Base-by-base conservation (phyloP, 64 coral and sea anemone genomes). In the Anthopleura sola region DNA sequence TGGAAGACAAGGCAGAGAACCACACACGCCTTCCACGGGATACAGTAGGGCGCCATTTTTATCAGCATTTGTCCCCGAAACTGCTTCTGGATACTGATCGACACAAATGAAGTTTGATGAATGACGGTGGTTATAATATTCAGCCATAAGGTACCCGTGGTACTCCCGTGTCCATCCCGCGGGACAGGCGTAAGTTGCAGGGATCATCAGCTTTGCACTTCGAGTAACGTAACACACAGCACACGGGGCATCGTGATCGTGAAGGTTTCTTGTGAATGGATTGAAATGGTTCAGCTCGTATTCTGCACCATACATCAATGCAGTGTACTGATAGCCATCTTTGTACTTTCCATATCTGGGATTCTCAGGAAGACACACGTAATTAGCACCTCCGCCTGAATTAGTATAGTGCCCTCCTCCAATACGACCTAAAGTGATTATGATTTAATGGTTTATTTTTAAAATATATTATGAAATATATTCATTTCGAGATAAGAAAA, bases 201-300 rank as follows among this genome's bases (percentile, higher is more conserved):
- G 87, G 17, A 82, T 74, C 87, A 89, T 83, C 24, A 89, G 18
- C 68, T 78, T 47, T 6, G 69, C 64, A 19, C 82, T 80, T 76
- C 88, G 60, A 24, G 36, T 28, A 38, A 88, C 76, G 56, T 88
- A 34, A 82, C 87, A 89, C 24, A 74, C 87, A 24, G 58, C 87
- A 50, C 87, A 89, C 29, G 87, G 87, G 18, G 80, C 87, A 20
- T 89, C 80, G 62, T 89, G 81, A 49, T 80, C 12, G 39, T 90
- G 19, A 20, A 90, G 83, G 21, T 75, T 84, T 18, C 31, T 75
- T 37, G 38, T 85, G 21, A 85, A 85, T 16, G 69, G 82, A 38
- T 80, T 90, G 53, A 79, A 90, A 13, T 0, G 6, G 66, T n/a
- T 60, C 3, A 62, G 7, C 6, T 77, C 33, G n/a, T 90, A 90